Base-by-base conservation (phyloP, 2,888 invertebrate species). In the Perizoma flavofasciatum region DNA sequence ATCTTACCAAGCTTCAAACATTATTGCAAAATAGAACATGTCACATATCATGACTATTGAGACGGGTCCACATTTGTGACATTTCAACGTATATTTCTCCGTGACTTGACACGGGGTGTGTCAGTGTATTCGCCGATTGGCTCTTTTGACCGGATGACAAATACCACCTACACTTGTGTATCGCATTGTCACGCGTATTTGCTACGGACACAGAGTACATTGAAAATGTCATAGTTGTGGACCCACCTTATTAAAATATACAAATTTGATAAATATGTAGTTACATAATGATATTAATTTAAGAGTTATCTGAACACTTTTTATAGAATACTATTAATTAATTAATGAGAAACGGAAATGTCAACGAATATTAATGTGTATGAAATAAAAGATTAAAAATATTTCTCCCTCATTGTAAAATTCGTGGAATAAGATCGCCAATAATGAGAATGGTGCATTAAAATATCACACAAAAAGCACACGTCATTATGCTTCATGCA, bases 401-500 rank as follows among this genome's bases (percentile, higher is more conserved):
- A 56, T 39, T 55, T 53, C 47, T 53, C 41, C 55, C 59, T 59
- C 60, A 39, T 53, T 53, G 56, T 58, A 51, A 51, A 61, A 48
- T 55, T 59, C 52, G 49, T 49, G 47, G 55, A 54, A 58, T 61
- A 57, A 49, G 52, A 59, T 53, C 40, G 61, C 61, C 43, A 61
- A 65, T 61, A 46, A 63, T 62, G 51, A 55, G 32, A 69, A 69
- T 69, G 68, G 55, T 75, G 77, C 76, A 70, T 62, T 70, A 68
- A 73, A 66, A 73, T 78, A 82, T 81, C 79, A 81, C 77, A 78
- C 76, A 75, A 77, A 73, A 81, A 80, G 78, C 81, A 81, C 79
- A 77, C 76, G 58, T 75, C 74, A 72, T 65, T 22, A 67, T 58
- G 68, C 72, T 70, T 47, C 32, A 50, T 11, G 37, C 53, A 47